Evolutionary conservation across 2,888 invertebrate species (phyloP), one percentile per base, ranked within the genome.

Genomic region (Pachymerium ferrugineum): DNA sequence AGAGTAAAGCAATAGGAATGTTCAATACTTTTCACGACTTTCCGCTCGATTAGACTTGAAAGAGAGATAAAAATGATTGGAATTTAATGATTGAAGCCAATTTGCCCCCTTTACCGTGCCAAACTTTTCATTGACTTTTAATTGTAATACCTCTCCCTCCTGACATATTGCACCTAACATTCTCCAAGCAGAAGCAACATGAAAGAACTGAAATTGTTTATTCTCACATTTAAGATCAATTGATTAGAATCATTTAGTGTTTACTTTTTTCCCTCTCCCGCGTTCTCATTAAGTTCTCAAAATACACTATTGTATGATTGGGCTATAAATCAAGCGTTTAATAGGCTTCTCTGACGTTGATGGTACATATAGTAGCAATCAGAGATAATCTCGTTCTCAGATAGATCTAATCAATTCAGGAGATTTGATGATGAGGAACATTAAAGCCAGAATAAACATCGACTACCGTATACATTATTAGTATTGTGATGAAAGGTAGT

Each of bases 41-140:
- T 54, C 25, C 54, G 22, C 54, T 22, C 54, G 54, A 54, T 54
- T 54, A 54, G 54, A 54, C 54, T 54, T 25, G 22, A 25, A 54
- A 14, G 14, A n/a, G n/a, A 16, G 54, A 54, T 54, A 54, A 54
- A 54, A 54, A 54, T 54, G 54, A 54, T 25, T 4, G 54, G 54
- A 54, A 54, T 54, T 22, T 54, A 54, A 54, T 54, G 54, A 54
- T 54, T 54, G 25, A 25, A 54, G 22, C 54, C 54, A 54, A 54
- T 54, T 54, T 54, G 22, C 54, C 25, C 14, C 54, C n/a, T n/a
- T 54, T 54, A 54, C 25, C 54, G 10, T 54, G 25, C n/a, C n/a
- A n/a, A n/a, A n/a, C n/a, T 54, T 22, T 8, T 54, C 54, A 12
- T 25, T 54, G 54, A 54, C 22, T 54, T 54, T 54, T 54, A 54